Evolutionary conservation across 2,888 invertebrate genomes (phyloP).

Genomic region (Thysanoteuthis rhombus): DNA sequence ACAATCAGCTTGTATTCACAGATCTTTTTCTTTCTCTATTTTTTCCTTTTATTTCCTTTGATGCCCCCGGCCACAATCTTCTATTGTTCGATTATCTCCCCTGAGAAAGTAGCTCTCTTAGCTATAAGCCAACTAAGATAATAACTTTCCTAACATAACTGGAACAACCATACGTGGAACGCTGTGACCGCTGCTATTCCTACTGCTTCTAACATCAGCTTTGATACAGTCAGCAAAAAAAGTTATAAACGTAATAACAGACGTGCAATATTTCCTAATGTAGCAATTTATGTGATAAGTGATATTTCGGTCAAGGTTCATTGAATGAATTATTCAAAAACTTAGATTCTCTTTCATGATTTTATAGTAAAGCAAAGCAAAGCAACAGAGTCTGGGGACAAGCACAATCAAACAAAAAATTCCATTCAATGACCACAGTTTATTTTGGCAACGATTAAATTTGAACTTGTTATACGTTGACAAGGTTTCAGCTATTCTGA

Average conservation of each 20-base stretch:
- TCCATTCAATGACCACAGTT: too few relatives aligned
- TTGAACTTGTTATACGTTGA: too few relatives aligned
- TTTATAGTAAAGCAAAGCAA: too few relatives aligned
- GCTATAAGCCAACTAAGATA: background rate
- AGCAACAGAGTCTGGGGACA: too few relatives aligned
- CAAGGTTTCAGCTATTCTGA: too few relatives aligned
- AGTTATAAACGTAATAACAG: background rate
- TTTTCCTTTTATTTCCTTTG: background rate
- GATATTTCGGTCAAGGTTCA: too few relatives aligned
- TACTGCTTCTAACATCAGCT: background rate
- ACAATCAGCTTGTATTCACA: background rate
- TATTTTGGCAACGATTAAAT: too few relatives aligned
- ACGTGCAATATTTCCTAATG: background rate
- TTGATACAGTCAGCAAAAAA: background rate
- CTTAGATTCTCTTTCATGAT: too few relatives aligned
- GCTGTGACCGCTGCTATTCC: background rate
- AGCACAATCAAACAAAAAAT: too few relatives aligned
- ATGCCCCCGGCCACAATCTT: background rate
- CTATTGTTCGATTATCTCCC: slow-evolving; percentile 12
- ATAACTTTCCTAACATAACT: background rate
- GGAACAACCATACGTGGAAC: background rate
- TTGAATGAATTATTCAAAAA: too few relatives aligned
- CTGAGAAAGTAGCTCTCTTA: background rate
- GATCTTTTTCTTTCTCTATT: background rate
- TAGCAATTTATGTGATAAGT: too few relatives aligned